Percentiles rank a stretch among this genome's conserved stretches.
These are phyloP conservation scores for Chalcis sispes DNA, from an alignment of 2,888 invertebrate species.

Conservation along the genomic window DNA sequence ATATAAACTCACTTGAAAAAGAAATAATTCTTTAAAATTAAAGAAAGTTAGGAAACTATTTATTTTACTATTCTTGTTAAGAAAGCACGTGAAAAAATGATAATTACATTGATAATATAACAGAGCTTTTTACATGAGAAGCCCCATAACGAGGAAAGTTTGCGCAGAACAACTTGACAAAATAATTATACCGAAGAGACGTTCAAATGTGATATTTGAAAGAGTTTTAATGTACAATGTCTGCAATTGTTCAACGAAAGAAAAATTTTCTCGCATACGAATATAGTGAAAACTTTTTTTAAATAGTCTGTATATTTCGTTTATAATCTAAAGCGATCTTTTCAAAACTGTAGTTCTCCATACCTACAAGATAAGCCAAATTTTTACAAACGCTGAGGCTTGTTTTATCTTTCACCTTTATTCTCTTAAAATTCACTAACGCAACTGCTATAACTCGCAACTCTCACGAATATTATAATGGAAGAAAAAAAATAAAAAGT, in stretches of 20 bases:
- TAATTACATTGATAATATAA: too few species aligned
- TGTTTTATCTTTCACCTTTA: not conserved
- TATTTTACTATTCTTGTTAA: too few species aligned
- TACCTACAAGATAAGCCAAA: not conserved
- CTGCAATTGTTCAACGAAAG: not conserved
- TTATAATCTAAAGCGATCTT: constrained; percentile 7
- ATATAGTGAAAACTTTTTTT: not conserved
- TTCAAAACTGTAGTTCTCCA: not conserved
- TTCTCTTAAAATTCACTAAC: not conserved
- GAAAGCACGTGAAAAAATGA: too few species aligned
- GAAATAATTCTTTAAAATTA: too few species aligned
- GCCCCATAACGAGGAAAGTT: too few species aligned
- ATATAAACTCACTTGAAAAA: too few species aligned
- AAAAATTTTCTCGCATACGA: not conserved
- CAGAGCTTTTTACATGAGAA: too few species aligned
- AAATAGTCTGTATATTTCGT: constrained; percentile 9
- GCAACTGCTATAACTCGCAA: not conserved
- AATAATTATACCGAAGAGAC: not conserved
- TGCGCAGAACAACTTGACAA: not conserved
- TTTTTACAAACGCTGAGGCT: not conserved
- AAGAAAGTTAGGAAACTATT: too few species aligned
- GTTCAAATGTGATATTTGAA: not conserved
- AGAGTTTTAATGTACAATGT: not conserved
- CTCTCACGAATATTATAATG: not conserved
- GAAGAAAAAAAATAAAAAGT: not conserved